Base-by-base conservation (phyloP, 2,797 vertebrate genomes). In the Sebastes kiyomatsui region DNA sequence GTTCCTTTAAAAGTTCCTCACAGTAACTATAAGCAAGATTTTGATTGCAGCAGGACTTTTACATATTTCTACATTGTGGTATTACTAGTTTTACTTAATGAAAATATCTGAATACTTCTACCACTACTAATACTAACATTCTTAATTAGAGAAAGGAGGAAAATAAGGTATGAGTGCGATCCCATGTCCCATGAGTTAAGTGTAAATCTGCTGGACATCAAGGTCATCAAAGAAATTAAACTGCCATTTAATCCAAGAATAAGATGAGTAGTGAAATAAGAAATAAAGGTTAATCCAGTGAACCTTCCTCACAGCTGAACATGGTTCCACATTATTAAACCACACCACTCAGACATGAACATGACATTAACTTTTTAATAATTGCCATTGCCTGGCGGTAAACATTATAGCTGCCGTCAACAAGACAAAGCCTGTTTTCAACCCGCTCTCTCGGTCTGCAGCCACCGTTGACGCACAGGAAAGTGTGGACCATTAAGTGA, bases 321-420 rank as follows among this genome's bases (percentile, higher is more conserved):
- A 52, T 20, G 49, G 75, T 61, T 85, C 80, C 66, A 55, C 35
- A n/a, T 77, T 77, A 87, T 85, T 80, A 82, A 83, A 72, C 10
- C 68, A 2, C 35, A 73, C 62, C 79, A 87, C 58, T 87, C 82
- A 84, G 77, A 78, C 76, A 72, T 81, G 28, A 85, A 76, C 80
- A 62, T 75, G 80, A 82, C 83, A 76, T 82, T 71, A 64, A 83
- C 84, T 75, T 84, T 86, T 81, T 76, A 83, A 72, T 84, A 77
- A 87, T 65, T 74, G 76, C 20, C 76, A 75, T 87, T 59, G 35
- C 49, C 35, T 1, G 22, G 59, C 73, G 9, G 68, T 81, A 90
- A 91, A 91, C 80, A 86, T 81, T 68, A 78, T 23, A 59, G 74
- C 79, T 82, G 82, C 81, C 89, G 85, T 56, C 76, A 60, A 52